A percentile compares a stretch with the other conserved stretches of the same genome.
Evolutionary conservation across 2,888 invertebrate genomes (phyloP).

Genomic region (Cheilosia vernalis): DNA sequence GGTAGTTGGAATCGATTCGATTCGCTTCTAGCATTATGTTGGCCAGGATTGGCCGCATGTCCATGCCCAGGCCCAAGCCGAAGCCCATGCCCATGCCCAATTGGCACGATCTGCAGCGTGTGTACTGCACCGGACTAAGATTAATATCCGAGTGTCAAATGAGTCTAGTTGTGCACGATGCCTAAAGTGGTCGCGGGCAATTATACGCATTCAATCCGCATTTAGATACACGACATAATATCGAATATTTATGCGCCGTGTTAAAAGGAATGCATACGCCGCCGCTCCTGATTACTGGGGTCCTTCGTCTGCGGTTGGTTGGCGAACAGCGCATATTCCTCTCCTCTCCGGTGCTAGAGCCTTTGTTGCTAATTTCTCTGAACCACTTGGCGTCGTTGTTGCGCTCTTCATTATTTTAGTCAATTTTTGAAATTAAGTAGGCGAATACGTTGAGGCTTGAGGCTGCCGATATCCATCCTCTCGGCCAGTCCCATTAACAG

Average conservation of each 20-base stretch:
- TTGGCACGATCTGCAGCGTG: conserved; percentile 39
- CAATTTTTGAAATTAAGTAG: conserved; percentile 63
- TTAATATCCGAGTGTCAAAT: conserved; percentile 75
- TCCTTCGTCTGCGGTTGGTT: conserved; percentile 45
- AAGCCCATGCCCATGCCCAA: conserved; percentile 13
- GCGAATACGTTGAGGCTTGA: conserved; percentile 42
- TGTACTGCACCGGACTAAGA: conserved; percentile 66
- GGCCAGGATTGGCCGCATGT: background rate
- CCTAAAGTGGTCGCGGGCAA: conserved; percentile 71
- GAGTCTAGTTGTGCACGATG: conserved; percentile 73
- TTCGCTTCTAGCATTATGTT: conserved; percentile 64
- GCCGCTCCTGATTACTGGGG: conserved; percentile 70
- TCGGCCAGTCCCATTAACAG: conserved; percentile 65
- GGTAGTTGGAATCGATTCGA: conserved; percentile 72
- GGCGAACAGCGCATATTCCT: background rate
- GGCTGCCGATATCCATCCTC: conserved; percentile 38
- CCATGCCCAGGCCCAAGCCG: background rate
- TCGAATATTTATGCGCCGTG: conserved; percentile 75
- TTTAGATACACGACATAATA: conserved; percentile 75
- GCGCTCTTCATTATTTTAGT: conserved; percentile 60
- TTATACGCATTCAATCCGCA: conserved; percentile 75
- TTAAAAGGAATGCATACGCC: conserved; percentile 72
- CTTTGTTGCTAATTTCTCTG: conserved; percentile 55
- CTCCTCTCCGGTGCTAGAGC: conserved; percentile 1
- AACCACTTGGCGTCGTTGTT: conserved; percentile 30